These are phyloP conservation scores for Podarcis cretensis DNA, from an alignment of 2,113 vertebrate species.

Conservation along the genomic window DNA sequence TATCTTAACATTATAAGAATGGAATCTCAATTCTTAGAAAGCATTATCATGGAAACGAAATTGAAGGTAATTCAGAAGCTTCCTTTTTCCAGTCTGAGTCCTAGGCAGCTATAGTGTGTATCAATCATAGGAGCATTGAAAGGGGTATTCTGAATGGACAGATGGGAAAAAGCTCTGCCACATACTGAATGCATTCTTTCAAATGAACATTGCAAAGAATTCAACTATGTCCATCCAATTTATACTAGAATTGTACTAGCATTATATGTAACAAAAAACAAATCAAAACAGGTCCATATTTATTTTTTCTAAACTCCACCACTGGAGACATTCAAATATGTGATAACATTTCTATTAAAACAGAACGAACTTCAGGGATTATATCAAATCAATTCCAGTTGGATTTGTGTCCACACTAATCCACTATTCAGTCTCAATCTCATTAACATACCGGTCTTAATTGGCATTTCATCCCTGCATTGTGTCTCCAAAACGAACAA, in stretches of 20 bases:
- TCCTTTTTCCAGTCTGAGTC: not conserved
- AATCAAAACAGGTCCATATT: not conserved
- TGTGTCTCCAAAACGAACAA: conserved; percentile 78
- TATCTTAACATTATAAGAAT: not conserved
- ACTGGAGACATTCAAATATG: conserved; percentile 47
- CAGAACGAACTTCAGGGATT: conserved; percentile 70
- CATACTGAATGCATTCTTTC: not conserved
- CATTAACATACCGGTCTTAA: conserved; percentile 79
- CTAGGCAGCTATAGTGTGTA: not conserved
- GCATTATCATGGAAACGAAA: not conserved
- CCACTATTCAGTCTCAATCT: conserved; percentile 76
- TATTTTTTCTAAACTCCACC: conserved; percentile 29
- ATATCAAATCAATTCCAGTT: conserved; percentile 65
- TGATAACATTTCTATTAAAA: conserved; percentile 59
- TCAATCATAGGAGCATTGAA: fast-evolving
- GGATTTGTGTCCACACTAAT: conserved; percentile 71
- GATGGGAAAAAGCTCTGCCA: not conserved
- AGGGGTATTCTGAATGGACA: not conserved
- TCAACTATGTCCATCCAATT: conserved; percentile 3
- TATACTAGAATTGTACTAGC: not conserved
- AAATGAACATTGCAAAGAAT: fast-evolving
- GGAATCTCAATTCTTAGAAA: not conserved
- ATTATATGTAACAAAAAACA: conserved; percentile 40
- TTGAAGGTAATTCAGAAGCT: not conserved
- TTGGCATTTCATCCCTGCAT: conserved; percentile 81